Conservation (phyloP, 64 coral and sea anemone species). For the Actinia tenebrosa region DNA sequence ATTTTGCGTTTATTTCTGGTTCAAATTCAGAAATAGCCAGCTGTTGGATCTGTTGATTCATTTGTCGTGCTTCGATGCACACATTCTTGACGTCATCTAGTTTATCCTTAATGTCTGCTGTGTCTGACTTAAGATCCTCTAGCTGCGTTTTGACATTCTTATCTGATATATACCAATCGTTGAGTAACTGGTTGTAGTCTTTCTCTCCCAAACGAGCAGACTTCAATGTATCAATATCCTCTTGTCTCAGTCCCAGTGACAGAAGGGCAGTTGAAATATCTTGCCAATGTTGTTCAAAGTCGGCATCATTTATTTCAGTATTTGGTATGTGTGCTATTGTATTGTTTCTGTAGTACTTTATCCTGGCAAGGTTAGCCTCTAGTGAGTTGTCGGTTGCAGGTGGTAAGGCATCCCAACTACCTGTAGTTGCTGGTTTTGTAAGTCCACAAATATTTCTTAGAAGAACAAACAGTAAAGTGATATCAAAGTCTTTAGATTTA, state of each 20-base stretch:
- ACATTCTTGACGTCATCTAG: background rate
- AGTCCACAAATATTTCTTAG: no score
- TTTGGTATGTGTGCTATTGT: no score
- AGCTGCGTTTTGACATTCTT: background rate
- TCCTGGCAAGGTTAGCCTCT: constrained; percentile 7
- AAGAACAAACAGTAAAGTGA: no score
- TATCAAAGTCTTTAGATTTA: no score
- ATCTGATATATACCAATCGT: background rate
- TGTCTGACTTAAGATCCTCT: background rate
- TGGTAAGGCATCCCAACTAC: constrained; percentile 23
- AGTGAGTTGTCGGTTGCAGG: background rate
- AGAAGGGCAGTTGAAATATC: background rate
- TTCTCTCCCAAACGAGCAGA: no score
- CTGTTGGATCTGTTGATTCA: background rate
- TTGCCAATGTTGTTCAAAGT: no score
- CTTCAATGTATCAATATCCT: no score
- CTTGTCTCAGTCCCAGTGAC: no score
- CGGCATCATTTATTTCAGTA: no score
- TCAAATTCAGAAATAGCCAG: background rate
- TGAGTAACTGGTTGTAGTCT: no score
- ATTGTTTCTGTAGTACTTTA: constrained; percentile 9
- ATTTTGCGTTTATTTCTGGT: background rate
- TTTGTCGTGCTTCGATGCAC: background rate
- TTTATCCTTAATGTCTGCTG: background rate
- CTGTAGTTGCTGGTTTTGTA: background rate